Evolutionary conservation across 2,113 vertebrate genomes (phyloP), one percentile per base, ranked within the genome.

Genomic region (Aphyosemion australe): DNA sequence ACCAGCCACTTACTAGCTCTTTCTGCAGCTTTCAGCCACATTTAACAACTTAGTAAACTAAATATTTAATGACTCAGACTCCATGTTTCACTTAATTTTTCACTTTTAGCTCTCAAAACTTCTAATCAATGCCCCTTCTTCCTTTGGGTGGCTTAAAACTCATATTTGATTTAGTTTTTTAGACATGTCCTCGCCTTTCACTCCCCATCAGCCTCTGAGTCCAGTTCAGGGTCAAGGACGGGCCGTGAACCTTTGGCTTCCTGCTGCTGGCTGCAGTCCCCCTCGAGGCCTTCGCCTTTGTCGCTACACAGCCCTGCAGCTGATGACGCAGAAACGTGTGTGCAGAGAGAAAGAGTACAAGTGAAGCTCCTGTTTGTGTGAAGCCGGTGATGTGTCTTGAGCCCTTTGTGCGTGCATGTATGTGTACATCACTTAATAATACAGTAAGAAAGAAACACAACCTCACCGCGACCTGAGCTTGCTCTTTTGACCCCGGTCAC

Each of bases 401-500:
- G 31, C 48, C 0, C 32, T 11, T 59, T 54, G 43, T 50, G 47
- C 46, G 14, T 58, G 14, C 5, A 20, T 4, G 31, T 18, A 12
- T 41, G 61, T n/a, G 42, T 26, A 20, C 58, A 42, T 63, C 14
- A 41, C 63, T 76, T 79, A 57, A 80, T 37, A 53, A 53, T 32
- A 54, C 50, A 50, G 53, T 51, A 34, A 62, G 47, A 48, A 57
- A 50, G 52, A 56, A 46, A 64, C 66, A 2, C 34, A 47, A 15
- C 65, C 67, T 53, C 6, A 4, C 37, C 34, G 66, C 32, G 49
- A 73, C 82, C 73, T 75, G 52, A 4, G 54, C 8, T 8, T 39
- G 73, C 65, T 80, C 55, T 69, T 73, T 26, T 37, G 72, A 77
- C 88, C 72, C 75, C 58, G 15, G 79, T 72, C 85, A 84, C 74